Evolutionary conservation across 2,797 vertebrate species (phyloP).

Genomic region (Oophaga sylvatica): DNA sequence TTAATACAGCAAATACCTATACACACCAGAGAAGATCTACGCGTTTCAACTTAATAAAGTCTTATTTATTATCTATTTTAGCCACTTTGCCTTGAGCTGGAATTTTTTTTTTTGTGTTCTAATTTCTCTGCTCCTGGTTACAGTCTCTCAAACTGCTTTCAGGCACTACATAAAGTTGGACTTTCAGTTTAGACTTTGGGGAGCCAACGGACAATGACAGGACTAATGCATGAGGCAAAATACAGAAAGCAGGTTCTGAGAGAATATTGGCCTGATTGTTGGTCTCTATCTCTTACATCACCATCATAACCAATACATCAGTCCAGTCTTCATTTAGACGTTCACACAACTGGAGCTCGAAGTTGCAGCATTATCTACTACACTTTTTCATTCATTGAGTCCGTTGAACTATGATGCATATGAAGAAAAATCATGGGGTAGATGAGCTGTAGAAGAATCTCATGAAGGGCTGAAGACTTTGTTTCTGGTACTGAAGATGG

Average conservation of each 20-base stretch:
- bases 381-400: neutral
- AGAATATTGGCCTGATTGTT: neutral
- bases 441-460: neutral
- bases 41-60: no score
- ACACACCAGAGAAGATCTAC: no score
- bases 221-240: neutral
- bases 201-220: neutral
- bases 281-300: neutral
- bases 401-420: neutral
- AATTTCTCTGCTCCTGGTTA: no score
- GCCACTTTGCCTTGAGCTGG: no score
- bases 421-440: neutral
- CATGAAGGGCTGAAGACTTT: neutral
- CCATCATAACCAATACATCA: no score
- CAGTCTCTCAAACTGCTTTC: no score
- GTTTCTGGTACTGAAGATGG: neutral
- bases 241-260: neutral
- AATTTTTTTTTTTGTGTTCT: no score
- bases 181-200: neutral
- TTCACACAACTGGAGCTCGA: neutral
- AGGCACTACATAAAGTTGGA: no score
- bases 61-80: no score
- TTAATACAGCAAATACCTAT: no score
- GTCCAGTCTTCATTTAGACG: no score
- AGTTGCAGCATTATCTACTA: neutral